Base-by-base conservation (phyloP, 1,140 invertebrate species). In the Anagrus nilaparvatae region DNA sequence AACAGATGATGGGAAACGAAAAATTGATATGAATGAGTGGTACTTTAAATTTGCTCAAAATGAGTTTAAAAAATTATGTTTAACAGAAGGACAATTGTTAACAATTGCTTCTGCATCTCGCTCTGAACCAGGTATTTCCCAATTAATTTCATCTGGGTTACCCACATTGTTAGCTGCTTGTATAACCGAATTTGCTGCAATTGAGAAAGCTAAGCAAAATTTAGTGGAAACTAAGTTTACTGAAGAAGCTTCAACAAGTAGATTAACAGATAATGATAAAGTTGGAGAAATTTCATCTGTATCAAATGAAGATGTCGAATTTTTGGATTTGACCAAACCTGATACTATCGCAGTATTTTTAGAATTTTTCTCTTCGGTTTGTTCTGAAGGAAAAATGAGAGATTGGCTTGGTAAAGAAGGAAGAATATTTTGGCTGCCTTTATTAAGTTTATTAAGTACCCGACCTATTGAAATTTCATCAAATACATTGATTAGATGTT, bases 381-480 rank as follows among this genome's bases (percentile, higher is more conserved):
- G 84, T 59, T 76, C 79, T 8, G 85, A 89, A 52, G 77, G 82
- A 6, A 69, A 76, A 43, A 81, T 92, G 71, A 81, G 87, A 42
- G 83, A 90, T 60, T 93, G 87, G 89, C 70, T 92, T 16, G 88
- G 87, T 4, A 65, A 74, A 35, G 78, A 87, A 49, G 87, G 87
- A 2, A 78, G 78, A 16, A 70, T 74, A 6, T 93, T 92, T 65
- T 92, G 88, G 88, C 72, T 79, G 12, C 82, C 84, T 4, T 63
- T 93, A 25, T 68, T 92, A 2, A 75, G 76, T 14, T 70, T 87
- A 50, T 66, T 89, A 18, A 90, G 84, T 50, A 75, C 74, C 49
- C 69, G 65, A 40, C 60, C 63, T 17, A 46, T 63, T 10, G 60
- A 67, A 48, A 65, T 52, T 54, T 56, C 61, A 43, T 63, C 74